These are phyloP conservation scores for Okamejei kenojei DNA, from an alignment of 2,797 vertebrate species.

Conservation along the genomic window DNA sequence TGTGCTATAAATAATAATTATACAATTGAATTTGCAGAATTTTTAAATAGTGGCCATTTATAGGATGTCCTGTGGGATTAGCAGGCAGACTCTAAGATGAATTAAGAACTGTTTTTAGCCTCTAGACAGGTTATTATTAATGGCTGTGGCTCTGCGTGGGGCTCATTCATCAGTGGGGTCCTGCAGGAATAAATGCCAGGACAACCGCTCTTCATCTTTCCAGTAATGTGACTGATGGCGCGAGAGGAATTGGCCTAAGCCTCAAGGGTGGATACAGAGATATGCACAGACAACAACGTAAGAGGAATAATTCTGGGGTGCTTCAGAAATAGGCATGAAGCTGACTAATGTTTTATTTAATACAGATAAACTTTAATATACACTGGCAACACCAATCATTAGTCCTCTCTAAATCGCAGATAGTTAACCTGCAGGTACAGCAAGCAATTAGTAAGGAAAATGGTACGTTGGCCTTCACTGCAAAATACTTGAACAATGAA, in stretches of 20 bases:
- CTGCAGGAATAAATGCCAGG: not conserved
- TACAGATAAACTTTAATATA: not conserved
- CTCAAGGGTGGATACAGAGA: constrained; percentile 1
- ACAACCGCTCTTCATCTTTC: constrained; percentile 14
- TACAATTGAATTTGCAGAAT: not conserved
- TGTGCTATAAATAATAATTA: not conserved
- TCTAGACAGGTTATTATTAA: constrained; percentile 10
- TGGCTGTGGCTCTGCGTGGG: not conserved
- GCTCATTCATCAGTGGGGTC: not conserved
- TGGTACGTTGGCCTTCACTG: too few relatives aligned
- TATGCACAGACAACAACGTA: too few relatives aligned
- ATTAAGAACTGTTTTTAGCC: not conserved
- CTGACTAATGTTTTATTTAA: not conserved
- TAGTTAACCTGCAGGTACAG: too few relatives aligned
- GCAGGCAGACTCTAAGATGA: not conserved
- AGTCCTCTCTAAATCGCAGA: not conserved
- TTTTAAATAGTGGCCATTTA: not conserved
- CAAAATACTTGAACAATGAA: too few relatives aligned
- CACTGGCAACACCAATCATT: not conserved
- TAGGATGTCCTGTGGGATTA: not conserved
- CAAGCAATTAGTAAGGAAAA: too few relatives aligned
- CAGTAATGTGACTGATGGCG: not conserved
- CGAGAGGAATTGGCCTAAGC: not conserved
- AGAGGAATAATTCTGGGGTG: not conserved
- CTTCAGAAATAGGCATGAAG: not conserved